A percentile compares a stretch with the other conserved stretches of the same genome.
Evolutionary conservation across 2,113 vertebrate species (phyloP).

Genomic region (Emydura subglobosa): DNA sequence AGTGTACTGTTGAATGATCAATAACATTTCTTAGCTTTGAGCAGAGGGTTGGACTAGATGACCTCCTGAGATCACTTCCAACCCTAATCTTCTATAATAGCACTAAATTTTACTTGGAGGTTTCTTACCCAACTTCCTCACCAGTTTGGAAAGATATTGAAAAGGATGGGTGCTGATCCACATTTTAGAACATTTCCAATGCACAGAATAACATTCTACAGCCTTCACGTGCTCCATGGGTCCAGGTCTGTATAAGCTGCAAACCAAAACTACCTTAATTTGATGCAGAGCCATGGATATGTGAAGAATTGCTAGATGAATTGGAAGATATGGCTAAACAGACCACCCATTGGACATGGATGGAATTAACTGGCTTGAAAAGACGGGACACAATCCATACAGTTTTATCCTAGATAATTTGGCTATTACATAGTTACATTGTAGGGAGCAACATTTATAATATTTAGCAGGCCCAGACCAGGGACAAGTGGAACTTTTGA

Average conservation of each 20-base stretch:
- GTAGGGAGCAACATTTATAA: neutral
- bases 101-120: neutral
- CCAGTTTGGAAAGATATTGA: neutral
- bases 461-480: neutral
- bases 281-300: neutral
- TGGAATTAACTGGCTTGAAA: neutral
- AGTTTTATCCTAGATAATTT: neutral
- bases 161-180: neutral
- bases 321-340: neutral
- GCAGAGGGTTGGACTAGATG: too few species aligned
- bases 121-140: neutral
- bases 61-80: too few species aligned
- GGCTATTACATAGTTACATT: neutral
- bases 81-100: neutral
- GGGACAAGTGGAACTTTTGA: neutral
- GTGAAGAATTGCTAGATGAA: neutral
- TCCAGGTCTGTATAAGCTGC: neutral
- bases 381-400: neutral
- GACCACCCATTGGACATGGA: neutral
- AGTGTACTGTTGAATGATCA: neutral
- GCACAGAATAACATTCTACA: neutral
- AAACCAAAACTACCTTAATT: neutral
- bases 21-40: neutral
- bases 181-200: neutral
- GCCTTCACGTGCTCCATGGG: neutral